These are phyloP conservation scores for Rutilus rutilus DNA, from an alignment of 2,113 vertebrate genomes.

Conservation along the genomic window DNA sequence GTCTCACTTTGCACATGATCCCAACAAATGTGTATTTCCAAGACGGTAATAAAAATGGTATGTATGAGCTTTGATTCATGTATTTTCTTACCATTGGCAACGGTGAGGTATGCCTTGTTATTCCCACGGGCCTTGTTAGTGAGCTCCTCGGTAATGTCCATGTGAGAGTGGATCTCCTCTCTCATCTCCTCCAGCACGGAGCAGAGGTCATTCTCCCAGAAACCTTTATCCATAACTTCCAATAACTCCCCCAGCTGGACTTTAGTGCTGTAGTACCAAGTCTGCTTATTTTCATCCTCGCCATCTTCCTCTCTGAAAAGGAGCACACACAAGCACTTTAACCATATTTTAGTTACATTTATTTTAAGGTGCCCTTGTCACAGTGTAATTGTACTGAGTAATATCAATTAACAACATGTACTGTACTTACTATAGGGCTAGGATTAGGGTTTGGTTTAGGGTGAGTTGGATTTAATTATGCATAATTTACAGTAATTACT, in stretches of 20 bases:
- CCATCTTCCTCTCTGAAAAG: constrained; percentile 88
- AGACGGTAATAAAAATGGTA: background rate
- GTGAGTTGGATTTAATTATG: too few relatives aligned
- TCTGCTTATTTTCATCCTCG: constrained; percentile 88
- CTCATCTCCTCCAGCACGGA: constrained; percentile 90
- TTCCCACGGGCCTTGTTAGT: constrained; percentile 92
- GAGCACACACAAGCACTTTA: background rate
- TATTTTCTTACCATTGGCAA: constrained; percentile 85
- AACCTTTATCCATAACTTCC: constrained; percentile 87
- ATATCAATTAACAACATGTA: too few relatives aligned
- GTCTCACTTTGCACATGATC: background rate
- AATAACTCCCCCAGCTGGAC: constrained; percentile 88
- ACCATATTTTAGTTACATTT: background rate
- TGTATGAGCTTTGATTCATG: background rate
- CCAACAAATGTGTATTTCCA: background rate
- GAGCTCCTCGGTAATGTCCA: constrained; percentile 94
- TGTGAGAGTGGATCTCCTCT: constrained; percentile 91
- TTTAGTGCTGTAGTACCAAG: constrained; percentile 98
- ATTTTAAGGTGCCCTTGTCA: too few relatives aligned
- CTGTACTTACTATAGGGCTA: too few relatives aligned
- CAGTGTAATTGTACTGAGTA: too few relatives aligned
- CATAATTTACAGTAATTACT: too few relatives aligned
- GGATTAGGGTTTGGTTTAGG: too few relatives aligned
- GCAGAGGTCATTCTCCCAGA: constrained; percentile 93
- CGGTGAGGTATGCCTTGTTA: constrained; percentile 90